Percentiles rank a stretch among this genome's conserved stretches.
Evolutionary conservation across 2,888 invertebrate genomes (phyloP).

Genomic region (Chaitophorus viminalis): DNA sequence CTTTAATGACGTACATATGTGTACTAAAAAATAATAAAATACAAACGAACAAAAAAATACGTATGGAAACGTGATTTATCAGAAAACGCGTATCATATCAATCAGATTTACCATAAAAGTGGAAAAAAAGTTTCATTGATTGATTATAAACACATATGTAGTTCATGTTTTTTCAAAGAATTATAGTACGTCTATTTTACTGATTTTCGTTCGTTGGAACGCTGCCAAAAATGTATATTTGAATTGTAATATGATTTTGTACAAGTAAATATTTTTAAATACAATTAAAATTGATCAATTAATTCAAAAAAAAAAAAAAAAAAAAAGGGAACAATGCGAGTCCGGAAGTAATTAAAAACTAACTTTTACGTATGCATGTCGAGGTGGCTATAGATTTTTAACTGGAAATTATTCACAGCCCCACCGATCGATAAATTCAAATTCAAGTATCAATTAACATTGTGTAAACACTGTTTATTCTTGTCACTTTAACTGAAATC

Average conservation of each 20-base stretch:
- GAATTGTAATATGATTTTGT: too few relatives aligned
- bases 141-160: too few relatives aligned
- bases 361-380: not conserved
- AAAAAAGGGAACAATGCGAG: too few relatives aligned
- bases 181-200: too few relatives aligned
- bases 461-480: constrained; percentile 11
- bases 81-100: not conserved
- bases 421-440: not conserved
- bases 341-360: too few relatives aligned
- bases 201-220: not conserved
- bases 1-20: not conserved
- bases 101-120: not conserved
- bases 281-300: too few relatives aligned
- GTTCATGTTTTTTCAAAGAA: too few relatives aligned
- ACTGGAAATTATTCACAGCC: not conserved
- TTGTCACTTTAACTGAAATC: not conserved
- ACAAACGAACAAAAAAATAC: not conserved
- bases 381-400: not conserved
- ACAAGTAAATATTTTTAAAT: too few relatives aligned
- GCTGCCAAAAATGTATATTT: too few relatives aligned
- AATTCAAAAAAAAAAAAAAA: too few relatives aligned
- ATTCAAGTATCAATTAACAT: constrained; percentile 17
- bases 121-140: not conserved
- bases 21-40: not conserved
- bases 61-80: too few relatives aligned